Evolutionary conservation across 2,888 invertebrate genomes (phyloP).

Genomic region (Lumbricus terrestris): DNA sequence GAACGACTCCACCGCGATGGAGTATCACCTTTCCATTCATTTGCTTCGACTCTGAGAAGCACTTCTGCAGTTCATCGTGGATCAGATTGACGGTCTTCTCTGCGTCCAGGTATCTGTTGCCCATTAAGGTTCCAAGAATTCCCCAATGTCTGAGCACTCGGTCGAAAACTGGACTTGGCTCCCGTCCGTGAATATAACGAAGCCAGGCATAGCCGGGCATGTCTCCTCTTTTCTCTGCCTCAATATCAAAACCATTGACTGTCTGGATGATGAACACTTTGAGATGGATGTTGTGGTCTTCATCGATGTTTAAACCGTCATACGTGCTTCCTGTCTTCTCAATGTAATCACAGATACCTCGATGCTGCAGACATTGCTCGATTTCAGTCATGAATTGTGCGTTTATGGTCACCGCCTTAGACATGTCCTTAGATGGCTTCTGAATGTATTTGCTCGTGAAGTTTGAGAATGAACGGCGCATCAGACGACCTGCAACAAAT

Average conservation of each 20-base stretch:
- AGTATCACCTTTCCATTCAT: slow-evolving; percentile 4
- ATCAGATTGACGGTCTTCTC: not conserved
- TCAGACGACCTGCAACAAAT: not conserved
- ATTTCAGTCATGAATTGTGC: not conserved
- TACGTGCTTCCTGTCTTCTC: not conserved
- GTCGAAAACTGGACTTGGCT: not conserved
- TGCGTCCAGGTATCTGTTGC: not conserved
- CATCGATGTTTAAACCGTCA: not conserved
- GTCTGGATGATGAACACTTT: not conserved
- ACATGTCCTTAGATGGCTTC: not conserved
- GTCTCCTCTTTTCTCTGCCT: not conserved
- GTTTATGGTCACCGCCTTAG: not conserved
- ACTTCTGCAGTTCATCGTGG: not conserved
- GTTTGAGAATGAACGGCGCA: not conserved
- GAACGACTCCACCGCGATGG: not conserved
- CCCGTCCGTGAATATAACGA: not conserved
- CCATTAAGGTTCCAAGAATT: not conserved
- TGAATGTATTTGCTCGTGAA: not conserved
- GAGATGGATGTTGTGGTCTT: not conserved
- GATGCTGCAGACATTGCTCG: not conserved
- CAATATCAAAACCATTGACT: not conserved
- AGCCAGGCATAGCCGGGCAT: not conserved
- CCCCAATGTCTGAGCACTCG: not conserved
- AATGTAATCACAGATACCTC: not conserved
- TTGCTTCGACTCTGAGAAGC: not conserved